Evolutionary conservation across 2,888 invertebrate species (phyloP), one percentile per base, ranked within the genome.

Genomic region (Stenotaenia linearis): DNA sequence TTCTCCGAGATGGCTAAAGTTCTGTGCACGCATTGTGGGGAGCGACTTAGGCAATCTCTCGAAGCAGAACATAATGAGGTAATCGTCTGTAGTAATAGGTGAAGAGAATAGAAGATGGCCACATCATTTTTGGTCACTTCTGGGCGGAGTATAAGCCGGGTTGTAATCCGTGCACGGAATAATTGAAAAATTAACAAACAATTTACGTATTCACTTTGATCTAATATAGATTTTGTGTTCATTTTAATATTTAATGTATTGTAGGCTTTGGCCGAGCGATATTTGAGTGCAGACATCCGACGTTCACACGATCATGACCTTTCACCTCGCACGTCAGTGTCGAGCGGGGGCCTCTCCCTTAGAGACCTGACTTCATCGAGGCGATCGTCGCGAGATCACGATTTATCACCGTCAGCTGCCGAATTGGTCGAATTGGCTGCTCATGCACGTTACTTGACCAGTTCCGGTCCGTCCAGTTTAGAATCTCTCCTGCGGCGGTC

Each of bases 11-110:
- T 81, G 78, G 81, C 81, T 28, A 81, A 80, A 77, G 79, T 81
- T 18, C 75, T 82, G 2, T 82, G 82, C 78, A 81, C 80, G 1
- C 82, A 82, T 32, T 82, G 82, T 23, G 82, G 82, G n/a, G 82
- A 82, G 35, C 81, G 80, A 28, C 32, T 82, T 10, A 78, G 80
- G 28, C 56, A 61, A 61, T 78, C 78, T 15, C 9, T 78, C 23
- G 78, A 78, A 61, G 77, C 45, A 21, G 77, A 77, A 45, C 77
- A 45, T 37, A 40, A 77, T 40, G 77, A 77, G 77, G 77, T 77
- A 77, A 69, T 25, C 69, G 69, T 1, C 61, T 69, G 28, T 28
- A 28, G 25, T 28, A 69, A 6, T 61, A 12, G 25, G 69, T 28
- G 25, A 69, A 28, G 25, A 12, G 69, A 69, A 69, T 25, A 69